Percentiles rank a stretch among this genome's conserved stretches.
phyloP scores from a whole-genome alignment of 2,797 vertebrate genomes.

The Taenioides sp. region DNA sequence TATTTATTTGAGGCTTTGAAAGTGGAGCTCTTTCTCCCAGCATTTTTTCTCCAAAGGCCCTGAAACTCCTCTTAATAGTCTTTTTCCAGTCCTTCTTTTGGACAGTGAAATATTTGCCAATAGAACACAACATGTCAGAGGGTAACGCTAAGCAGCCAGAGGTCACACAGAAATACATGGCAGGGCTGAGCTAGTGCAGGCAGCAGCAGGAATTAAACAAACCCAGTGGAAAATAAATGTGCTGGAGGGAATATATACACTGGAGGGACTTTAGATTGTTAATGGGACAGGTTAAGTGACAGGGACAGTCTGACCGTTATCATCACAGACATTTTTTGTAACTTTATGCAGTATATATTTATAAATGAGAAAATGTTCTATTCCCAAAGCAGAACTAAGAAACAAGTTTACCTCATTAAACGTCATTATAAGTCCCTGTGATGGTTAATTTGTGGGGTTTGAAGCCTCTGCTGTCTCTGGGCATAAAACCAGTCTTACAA shows the following conservation, averaged over 20 bases:
- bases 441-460: too few relatives aligned
- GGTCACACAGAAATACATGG: constrained; percentile 46
- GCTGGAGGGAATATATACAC: constrained; percentile 49
- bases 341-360: background rate
- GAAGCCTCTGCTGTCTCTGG: too few relatives aligned
- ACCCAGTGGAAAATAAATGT: constrained; percentile 66
- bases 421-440: too few relatives aligned
- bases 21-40: constrained; percentile 26
- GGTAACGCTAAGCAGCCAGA: constrained; percentile 51
- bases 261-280: constrained; percentile 36
- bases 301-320: constrained; percentile 5
- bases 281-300: constrained; percentile 34
- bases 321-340: constrained; percentile 6
- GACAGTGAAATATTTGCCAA: constrained; percentile 25
- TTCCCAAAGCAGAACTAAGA: too few relatives aligned
- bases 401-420: too few relatives aligned
- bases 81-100: constrained; percentile 33
- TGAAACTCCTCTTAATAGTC: constrained; percentile 24
- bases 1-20: constrained; percentile 1
- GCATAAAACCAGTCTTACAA: too few relatives aligned
- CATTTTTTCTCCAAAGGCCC: constrained; percentile 29
- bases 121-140: constrained; percentile 42
- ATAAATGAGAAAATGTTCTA: too few relatives aligned
- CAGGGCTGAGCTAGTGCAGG: constrained; percentile 69
- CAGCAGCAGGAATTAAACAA: constrained; percentile 73